Conservation (phyloP, 2,797 vertebrate genomes). For the Galago senegalensis region DNA sequence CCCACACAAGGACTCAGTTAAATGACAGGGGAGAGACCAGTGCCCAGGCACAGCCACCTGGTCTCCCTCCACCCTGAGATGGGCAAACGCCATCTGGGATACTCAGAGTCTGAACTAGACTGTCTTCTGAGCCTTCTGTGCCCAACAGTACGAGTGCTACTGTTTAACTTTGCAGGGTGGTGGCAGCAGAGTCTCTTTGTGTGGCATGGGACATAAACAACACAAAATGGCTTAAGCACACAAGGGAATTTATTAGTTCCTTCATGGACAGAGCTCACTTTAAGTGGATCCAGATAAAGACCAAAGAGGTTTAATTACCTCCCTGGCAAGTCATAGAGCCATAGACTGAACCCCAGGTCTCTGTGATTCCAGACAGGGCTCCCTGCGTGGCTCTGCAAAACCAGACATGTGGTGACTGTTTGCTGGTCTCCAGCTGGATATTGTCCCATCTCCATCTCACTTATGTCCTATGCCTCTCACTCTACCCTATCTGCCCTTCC, state of each 20-base stretch:
- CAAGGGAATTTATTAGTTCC: neutral
- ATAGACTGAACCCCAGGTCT: neutral
- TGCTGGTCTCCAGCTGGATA: rapidly evolving
- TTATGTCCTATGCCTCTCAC: neutral
- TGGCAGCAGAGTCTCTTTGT: neutral
- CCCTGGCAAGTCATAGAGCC: neutral
- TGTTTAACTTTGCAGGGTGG: neutral
- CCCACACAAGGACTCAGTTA: neutral
- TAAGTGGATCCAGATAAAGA: conserved; percentile 3
- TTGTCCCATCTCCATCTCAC: neutral
- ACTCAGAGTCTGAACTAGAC: neutral
- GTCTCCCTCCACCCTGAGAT: neutral
- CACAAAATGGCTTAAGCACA: neutral
- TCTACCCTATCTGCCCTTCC: conserved; percentile 44
- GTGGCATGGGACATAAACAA: neutral
- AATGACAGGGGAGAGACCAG: neutral
- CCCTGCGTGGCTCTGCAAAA: neutral
- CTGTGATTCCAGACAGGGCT: neutral
- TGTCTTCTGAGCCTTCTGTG: neutral
- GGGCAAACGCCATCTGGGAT: neutral
- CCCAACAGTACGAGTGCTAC: neutral
- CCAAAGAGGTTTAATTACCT: conserved; percentile 32
- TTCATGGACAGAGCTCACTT: neutral
- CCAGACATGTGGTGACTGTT: rapidly evolving
- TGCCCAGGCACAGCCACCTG: neutral